These are phyloP conservation scores for Apteryx mantelli DNA, from an alignment of 2,113 vertebrate species.

Conservation along the genomic window DNA sequence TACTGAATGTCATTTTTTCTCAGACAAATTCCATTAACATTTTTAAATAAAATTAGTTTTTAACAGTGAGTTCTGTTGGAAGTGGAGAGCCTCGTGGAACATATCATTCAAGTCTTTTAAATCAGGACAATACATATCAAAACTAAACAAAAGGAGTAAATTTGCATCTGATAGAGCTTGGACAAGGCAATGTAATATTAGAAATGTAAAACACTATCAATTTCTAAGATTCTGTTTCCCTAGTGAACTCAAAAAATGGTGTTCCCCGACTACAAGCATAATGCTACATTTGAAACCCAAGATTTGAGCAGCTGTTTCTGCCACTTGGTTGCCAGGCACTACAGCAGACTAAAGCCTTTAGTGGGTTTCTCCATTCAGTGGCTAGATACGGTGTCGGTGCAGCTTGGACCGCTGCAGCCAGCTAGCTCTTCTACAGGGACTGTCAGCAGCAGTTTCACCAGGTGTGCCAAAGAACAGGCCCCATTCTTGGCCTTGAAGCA, in stretches of 20 bases:
- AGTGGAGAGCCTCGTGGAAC: neutral
- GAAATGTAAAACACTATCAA: neutral
- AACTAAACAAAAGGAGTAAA: neutral
- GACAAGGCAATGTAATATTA: neutral
- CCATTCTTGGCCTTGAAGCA: neutral
- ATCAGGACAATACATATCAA: neutral
- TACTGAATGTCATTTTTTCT: neutral
- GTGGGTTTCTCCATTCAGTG: neutral
- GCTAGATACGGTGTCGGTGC: rapidly evolving
- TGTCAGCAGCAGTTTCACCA: neutral
- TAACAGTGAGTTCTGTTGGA: neutral
- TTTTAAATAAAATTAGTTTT: neutral
- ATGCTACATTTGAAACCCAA: neutral
- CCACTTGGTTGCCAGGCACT: neutral
- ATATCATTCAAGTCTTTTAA: neutral
- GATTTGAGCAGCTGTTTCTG: neutral
- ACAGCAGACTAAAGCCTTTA: rapidly evolving
- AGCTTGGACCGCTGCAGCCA: rapidly evolving
- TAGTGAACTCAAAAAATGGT: neutral
- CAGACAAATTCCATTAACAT: neutral
- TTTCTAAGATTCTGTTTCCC: neutral
- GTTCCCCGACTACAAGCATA: neutral
- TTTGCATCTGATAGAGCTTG: neutral
- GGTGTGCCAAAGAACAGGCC: rapidly evolving
- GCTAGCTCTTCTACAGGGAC: too few species aligned